Percentiles rank a stretch among this genome's conserved stretches.
These are phyloP conservation scores for Hemithea aestivaria DNA, from an alignment of 2,888 invertebrate genomes.

Conservation along the genomic window DNA sequence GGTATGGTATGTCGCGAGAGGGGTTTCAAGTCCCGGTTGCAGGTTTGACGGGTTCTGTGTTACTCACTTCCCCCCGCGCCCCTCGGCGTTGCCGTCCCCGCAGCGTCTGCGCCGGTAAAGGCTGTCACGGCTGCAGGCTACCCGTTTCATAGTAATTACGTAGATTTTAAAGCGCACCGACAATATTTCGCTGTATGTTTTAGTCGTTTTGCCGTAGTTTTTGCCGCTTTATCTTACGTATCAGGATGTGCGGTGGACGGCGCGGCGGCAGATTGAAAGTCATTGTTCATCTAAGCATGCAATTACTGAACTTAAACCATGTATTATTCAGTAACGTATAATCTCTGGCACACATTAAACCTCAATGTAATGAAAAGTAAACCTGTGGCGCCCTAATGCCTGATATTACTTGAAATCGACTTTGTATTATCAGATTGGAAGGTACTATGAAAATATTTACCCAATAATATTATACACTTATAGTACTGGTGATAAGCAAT, in stretches of 20 bases:
- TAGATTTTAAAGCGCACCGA: constrained; percentile 38
- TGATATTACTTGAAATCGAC: too few relatives aligned
- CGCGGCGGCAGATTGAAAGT: constrained; percentile 11
- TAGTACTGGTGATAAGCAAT: too few relatives aligned
- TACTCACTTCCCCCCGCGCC: constrained; percentile 50
- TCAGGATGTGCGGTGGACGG: constrained; percentile 6
- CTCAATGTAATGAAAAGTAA: too few relatives aligned
- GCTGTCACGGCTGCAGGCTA: constrained; percentile 27
- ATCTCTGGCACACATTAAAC: too few relatives aligned
- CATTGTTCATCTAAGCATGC: constrained; percentile 3
- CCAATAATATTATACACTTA: too few relatives aligned
- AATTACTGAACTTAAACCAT: not conserved
- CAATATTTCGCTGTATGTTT: constrained; percentile 19
- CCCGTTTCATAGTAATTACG: constrained; percentile 43
- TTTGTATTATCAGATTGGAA: too few relatives aligned
- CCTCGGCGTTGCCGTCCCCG: constrained; percentile 30
- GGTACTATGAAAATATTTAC: too few relatives aligned
- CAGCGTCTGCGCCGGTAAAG: constrained; percentile 51
- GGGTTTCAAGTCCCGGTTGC: constrained; percentile 54
- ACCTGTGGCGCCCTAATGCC: too few relatives aligned
- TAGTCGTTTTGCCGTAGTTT: constrained; percentile 13
- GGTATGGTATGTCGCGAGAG: constrained; percentile 63
- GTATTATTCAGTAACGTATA: too few relatives aligned
- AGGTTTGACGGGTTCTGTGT: constrained; percentile 76
- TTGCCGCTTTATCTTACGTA: constrained; percentile 11